These are phyloP conservation scores for Poecilia velifera DNA, from an alignment of 2,797 vertebrate genomes.

Conservation along the genomic window DNA sequence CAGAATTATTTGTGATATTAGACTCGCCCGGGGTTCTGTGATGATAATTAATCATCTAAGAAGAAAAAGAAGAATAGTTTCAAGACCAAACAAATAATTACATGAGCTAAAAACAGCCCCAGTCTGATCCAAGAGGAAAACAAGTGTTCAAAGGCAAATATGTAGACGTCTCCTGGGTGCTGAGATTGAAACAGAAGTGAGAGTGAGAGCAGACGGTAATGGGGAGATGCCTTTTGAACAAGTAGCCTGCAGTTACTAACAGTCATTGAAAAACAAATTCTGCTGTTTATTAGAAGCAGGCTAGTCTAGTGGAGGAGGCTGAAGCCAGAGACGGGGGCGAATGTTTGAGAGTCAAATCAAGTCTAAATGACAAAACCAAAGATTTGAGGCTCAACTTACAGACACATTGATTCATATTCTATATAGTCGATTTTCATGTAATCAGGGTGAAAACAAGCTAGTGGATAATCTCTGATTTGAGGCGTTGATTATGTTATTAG, in stretches of 20 bases:
- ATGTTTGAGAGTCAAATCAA: neutral
- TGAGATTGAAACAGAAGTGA: slow-evolving; percentile 3
- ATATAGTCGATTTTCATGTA: neutral
- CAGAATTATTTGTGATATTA: neutral
- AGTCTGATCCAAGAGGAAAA: slow-evolving; percentile 7
- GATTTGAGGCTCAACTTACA: neutral
- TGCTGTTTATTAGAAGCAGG: neutral
- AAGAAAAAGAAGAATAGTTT: neutral
- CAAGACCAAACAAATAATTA: neutral
- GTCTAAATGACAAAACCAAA: neutral
- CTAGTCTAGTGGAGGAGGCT: neutral
- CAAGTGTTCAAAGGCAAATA: slow-evolving; percentile 2
- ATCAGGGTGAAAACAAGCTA: too few relatives aligned
- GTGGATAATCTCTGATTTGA: too few relatives aligned
- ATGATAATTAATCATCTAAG: neutral
- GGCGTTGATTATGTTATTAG: neutral
- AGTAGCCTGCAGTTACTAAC: neutral
- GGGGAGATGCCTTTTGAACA: neutral
- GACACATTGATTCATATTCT: neutral
- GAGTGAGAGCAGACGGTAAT: neutral
- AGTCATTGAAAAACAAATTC: neutral
- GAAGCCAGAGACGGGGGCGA: neutral
- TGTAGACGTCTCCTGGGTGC: neutral
- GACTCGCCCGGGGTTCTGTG: too few relatives aligned
- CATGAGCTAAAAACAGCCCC: neutral